Base-by-base conservation (phyloP, 2,113 vertebrate genomes). In the Piaya cayana region DNA sequence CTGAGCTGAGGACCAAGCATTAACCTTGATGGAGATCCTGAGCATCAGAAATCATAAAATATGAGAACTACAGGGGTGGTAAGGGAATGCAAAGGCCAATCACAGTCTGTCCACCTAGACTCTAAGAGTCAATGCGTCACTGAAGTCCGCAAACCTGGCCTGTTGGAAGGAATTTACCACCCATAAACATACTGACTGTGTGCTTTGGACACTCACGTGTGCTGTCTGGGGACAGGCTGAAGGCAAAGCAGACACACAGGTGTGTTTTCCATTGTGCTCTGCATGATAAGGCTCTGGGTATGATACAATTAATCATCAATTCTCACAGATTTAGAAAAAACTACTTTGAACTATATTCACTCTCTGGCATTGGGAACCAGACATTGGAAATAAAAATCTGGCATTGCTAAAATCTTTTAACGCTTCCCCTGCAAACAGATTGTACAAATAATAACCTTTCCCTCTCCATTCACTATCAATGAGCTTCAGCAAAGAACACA, bases 171-270 rank as follows among this genome's bases (percentile, higher is more conserved):
- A 63, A 49, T 26, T 49, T 43, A 29, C 55, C 34, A 43, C 39
- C 30, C 42, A 16, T 1, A 42, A 39, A n/a, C 47, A 2, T 6
- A 15, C 8, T 4, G 32, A 37, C 0, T 20, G 34, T 32, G 45
- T 6, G 19, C 8, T 68, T 34, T 7, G 32, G 34, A 55, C 16
- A 3, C 6, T 17, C 0, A 1, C 7, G 3, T 1, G 6, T 34
- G 26, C 21, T 70, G 60, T 1, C 34, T 20, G 47, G 17, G 52
- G 15, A 63, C 76, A 64, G 29, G 62, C 16, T 68, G 56, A 76
- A 68, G 6, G 17, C 30, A 83, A 91, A 79, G 11, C 5, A n/a
- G 59, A 13, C 39, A 20, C 30, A 32, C 7, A 11, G 19, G 34
- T 30, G 12, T 6, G 55, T 67, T 17, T 65, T 39, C 55, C 25